Evolutionary conservation across 2,797 vertebrate genomes (phyloP).

Genomic region (Cuniculus paca): DNA sequence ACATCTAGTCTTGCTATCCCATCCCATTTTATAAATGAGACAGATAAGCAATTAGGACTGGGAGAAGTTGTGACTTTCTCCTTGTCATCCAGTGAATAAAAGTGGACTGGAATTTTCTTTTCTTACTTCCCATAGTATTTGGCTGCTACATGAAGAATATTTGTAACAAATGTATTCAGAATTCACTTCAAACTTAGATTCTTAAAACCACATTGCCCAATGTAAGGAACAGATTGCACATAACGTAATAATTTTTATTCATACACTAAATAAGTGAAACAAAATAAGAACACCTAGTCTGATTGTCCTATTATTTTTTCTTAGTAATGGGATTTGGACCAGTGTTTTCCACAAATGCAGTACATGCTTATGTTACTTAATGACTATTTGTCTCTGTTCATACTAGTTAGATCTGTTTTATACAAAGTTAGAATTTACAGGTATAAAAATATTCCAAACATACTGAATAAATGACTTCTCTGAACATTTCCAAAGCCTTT

Average conservation of each 20-base stretch:
- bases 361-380: background rate
- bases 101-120: conserved; percentile 26
- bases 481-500: conserved; percentile 28
- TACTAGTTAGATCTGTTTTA: conserved; percentile 18
- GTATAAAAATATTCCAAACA: background rate
- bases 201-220: conserved; percentile 13
- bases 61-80: conserved; percentile 11
- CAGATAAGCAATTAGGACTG: background rate
- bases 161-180: conserved; percentile 42
- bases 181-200: conserved; percentile 45
- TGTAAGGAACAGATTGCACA: conserved; percentile 28
- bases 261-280: conserved; percentile 7
- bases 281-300: background rate
- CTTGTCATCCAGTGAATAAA: background rate
- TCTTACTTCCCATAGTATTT: background rate
- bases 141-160: conserved; percentile 7
- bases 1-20: background rate
- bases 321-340: background rate
- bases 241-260: background rate
- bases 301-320: background rate
- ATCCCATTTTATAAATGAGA: conserved; percentile 32
- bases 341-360: background rate
- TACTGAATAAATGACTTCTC: background rate
- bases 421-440: conserved; percentile 48
- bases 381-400: conserved; percentile 11